These are phyloP conservation scores for Latrodectus geometricus DNA, from an alignment of 1,140 invertebrate genomes.

Conservation along the genomic window DNA sequence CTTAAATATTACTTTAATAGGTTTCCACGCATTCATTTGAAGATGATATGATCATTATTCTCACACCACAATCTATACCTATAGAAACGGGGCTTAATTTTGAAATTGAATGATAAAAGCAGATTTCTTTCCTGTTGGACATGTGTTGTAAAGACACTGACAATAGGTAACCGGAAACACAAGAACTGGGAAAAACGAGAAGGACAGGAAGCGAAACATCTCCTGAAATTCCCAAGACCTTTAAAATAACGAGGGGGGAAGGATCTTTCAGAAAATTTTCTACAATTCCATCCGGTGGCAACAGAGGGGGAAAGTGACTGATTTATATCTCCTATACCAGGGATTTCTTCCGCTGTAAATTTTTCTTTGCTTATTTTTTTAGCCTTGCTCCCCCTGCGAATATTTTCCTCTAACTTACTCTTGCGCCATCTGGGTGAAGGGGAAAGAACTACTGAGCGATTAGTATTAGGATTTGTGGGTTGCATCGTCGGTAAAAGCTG, in stretches of 20 bases:
- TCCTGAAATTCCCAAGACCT: neutral
- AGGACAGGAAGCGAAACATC: neutral
- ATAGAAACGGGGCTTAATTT: too few species aligned
- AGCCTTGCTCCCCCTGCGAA: constrained; percentile 1
- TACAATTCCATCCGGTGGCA: constrained; percentile 4
- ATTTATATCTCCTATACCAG: constrained; percentile 36
- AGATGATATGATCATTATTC: too few species aligned
- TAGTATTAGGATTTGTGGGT: too few species aligned
- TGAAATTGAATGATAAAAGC: too few species aligned
- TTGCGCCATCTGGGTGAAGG: constrained; percentile 35
- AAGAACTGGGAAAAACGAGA: neutral
- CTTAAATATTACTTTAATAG: too few species aligned
- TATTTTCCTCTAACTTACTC: neutral
- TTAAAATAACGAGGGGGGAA: constrained; percentile 38
- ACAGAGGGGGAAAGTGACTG: constrained; percentile 18
- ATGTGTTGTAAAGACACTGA: neutral
- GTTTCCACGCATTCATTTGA: too few species aligned
- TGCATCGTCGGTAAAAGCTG: too few species aligned
- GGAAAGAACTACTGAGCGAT: neutral
- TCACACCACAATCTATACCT: too few species aligned
- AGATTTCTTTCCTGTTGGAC: neutral
- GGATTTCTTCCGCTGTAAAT: neutral
- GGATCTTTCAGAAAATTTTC: neutral
- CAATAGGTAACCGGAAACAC: neutral
- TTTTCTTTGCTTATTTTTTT: constrained; percentile 8